Evolutionary conservation across 2,797 vertebrate species (phyloP), one percentile per base, ranked within the genome.

Genomic region (Myripristis murdjan): DNA sequence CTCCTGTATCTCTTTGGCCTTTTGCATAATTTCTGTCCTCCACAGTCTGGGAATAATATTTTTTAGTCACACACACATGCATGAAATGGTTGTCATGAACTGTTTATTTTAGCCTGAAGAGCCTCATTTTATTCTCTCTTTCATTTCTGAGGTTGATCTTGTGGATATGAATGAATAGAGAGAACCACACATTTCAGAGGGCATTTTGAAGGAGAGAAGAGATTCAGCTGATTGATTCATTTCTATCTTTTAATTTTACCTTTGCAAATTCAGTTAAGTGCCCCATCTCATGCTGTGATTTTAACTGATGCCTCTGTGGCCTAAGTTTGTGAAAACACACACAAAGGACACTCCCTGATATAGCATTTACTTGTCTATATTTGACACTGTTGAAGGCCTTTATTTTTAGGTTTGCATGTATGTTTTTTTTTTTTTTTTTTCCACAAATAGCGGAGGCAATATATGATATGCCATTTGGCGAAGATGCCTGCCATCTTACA

Each of bases 81-180:
- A 48, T 48, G 3, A 22, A 48, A 8, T 33, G 5, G 4, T 8
- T 35, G 33, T 35, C 33, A 35, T 35, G 6, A 35, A 35, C 7
- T 22, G 18, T 47, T 48, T 22, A 22, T 48, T 48, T 48, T 22
- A 22, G 16, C 46, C 46, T 22, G 2, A 20, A 18, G 18, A 48
- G 46, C 46, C 18, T 10, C 10, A 35, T 35, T 35, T 48, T 16
- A 44, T 18, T 7, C 44, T 16, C 16, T n/a, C 44, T 18, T 18
- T 46, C 15, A 18, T 16, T 18, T 46, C n/a, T 10, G 18, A 47
- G 5, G 33, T 35, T 35, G 33, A 35, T 35, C 33, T 7, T 66
- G 26, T 53, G 53, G 54, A 37, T 67, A 64, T 31, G 56, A 39
- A 47, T 39, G 15, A 78, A 82, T 53, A 53, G 23, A 55, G 39